Percentiles rank a stretch among this genome's conserved stretches.
Evolutionary conservation across 2,888 invertebrate species (phyloP).

Genomic region (Stenoptilia bipunctidactyla): DNA sequence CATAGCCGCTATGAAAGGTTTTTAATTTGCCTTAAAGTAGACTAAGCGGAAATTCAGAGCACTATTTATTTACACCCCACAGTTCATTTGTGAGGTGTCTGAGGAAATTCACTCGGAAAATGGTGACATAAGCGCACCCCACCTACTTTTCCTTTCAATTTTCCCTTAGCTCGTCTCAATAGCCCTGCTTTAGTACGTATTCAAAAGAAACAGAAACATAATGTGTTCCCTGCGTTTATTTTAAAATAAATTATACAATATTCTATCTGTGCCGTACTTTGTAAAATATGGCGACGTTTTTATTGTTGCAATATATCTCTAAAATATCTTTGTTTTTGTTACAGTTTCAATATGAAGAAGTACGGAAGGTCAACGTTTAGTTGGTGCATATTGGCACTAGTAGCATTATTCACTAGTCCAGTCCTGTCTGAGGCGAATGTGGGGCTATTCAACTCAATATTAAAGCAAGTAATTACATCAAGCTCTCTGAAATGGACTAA

Average conservation of each 20-base stretch:
- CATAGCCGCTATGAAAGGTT: too few species aligned
- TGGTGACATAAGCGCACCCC: conserved; percentile 3
- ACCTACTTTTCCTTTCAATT: neutral
- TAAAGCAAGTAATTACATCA: conserved; percentile 82
- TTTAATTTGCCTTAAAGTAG: too few species aligned
- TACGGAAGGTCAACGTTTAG: conserved; percentile 43
- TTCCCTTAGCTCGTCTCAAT: too few species aligned
- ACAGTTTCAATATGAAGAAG: conserved; percentile 39
- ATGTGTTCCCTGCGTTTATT: too few species aligned
- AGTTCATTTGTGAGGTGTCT: conserved; percentile 6
- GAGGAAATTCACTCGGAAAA: conserved; percentile 14
- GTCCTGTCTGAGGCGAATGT: conserved; percentile 41
- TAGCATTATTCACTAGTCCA: conserved; percentile 39
- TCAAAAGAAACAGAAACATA: too few species aligned
- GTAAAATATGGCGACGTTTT: too few species aligned
- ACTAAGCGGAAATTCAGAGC: conserved; percentile 1
- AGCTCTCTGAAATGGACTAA: conserved; percentile 84
- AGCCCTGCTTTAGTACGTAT: too few species aligned
- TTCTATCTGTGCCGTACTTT: too few species aligned
- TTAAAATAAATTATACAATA: too few species aligned
- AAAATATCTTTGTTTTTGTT: conserved; percentile 17
- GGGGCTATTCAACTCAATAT: conserved; percentile 49
- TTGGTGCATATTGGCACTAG: conserved; percentile 51
- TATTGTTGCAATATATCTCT: neutral
- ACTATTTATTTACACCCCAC: neutral